phyloP scores from a whole-genome alignment of 2,888 invertebrate genomes.

The Ochropacha duplaris region DNA sequence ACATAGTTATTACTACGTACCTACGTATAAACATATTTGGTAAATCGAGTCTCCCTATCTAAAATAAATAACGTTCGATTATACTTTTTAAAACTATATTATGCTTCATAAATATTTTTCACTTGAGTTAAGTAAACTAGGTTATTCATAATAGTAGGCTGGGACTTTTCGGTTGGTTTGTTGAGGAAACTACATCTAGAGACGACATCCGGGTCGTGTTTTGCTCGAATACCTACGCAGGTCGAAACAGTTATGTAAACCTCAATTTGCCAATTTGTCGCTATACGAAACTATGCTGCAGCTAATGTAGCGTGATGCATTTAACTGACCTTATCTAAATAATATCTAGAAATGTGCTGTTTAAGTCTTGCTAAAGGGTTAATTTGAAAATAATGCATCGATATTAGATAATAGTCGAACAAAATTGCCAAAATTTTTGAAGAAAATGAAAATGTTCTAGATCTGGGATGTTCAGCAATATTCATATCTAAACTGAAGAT shows the following conservation, averaged over 20 bases:
- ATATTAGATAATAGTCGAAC: too few species aligned
- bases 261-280: slow-evolving; percentile 46
- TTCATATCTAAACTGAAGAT: too few species aligned
- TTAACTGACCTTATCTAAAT: slow-evolving; percentile 45
- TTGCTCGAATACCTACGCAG: slow-evolving; percentile 17
- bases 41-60: too few species aligned
- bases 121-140: neutral
- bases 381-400: neutral
- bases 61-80: too few species aligned
- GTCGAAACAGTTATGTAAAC: slow-evolving; percentile 46
- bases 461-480: too few species aligned
- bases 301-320: slow-evolving; percentile 31
- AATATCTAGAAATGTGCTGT: slow-evolving; percentile 5
- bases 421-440: too few species aligned
- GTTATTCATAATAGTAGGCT: neutral
- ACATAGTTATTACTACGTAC: too few species aligned
- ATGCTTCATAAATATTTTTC: neutral
- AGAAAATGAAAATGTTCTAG: too few species aligned
- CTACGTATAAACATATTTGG: too few species aligned
- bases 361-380: neutral
- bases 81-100: too few species aligned
- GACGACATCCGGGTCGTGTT: neutral
- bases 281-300: slow-evolving; percentile 37
- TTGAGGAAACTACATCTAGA: slow-evolving; percentile 1
- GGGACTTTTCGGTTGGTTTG: neutral